Base-by-base conservation (phyloP, 37 sponge, comb jelly and placozoan species). In the Hormiphora californensis region DNA sequence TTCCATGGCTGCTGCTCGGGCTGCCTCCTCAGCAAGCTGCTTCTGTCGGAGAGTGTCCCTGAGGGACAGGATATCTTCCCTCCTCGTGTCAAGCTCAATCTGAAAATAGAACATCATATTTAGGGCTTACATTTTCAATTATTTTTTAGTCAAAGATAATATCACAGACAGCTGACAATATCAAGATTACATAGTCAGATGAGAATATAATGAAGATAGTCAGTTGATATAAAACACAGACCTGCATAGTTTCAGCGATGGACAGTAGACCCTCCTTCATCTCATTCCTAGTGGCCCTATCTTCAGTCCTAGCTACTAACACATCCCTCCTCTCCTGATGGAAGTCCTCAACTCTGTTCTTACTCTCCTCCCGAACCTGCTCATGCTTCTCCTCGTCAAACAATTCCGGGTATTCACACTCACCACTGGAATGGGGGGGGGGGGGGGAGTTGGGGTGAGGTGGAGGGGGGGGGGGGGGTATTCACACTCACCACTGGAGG, bases 341-440 rank as follows among this genome's bases (percentile, higher is more conserved):
- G 81, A 73, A 73, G 17, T 73, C 46, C 23, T 73, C 81, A n/a
- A 73, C 81, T 46, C n/a, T n/a, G n/a, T n/a, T n/a, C n/a, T n/a
- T n/a, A n/a, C n/a, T n/a, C n/a, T n/a, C n/a, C n/a, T n/a, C n/a
- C n/a, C n/a, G 81, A 22, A 36, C 25, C 43, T 46, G 43, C 19
- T n/a, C 44, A 15, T 73, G 41, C 25, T 73, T 46, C 0, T 73
- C 81, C 1, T 73, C 81, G 23, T 73, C 81, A 73, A 73, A 73
- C 44, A 73, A 28, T 4, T 36, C 19, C n/a, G 38, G 27, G 5
- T 73, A 43, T 23, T 73, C 81, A 4, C 28, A 28, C 59, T 3
- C 25, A 12, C 25, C 25, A 23, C 59, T 57, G 59, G 21, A 49
- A 17, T 49, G 15, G 15, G 53, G 53, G 15, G 9, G 53, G 53